Evolutionary conservation across 1,140 invertebrate species (phyloP).

Genomic region (Rhopalosiphum maidis): DNA sequence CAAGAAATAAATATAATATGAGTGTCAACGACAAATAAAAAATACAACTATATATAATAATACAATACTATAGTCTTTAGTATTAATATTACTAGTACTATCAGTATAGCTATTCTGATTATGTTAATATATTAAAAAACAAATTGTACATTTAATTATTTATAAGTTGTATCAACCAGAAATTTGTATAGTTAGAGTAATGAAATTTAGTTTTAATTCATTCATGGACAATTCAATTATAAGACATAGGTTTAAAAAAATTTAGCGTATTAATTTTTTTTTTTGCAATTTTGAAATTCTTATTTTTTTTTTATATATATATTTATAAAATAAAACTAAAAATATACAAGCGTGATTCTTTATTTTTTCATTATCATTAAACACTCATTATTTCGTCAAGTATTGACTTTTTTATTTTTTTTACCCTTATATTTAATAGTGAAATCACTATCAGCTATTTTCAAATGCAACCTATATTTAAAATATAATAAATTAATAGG

Average conservation of each 20-base stretch:
- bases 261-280: background rate
- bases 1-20: background rate
- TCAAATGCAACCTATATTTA: too few relatives aligned
- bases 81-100: too few relatives aligned
- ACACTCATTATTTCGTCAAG: too few relatives aligned
- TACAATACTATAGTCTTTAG: background rate
- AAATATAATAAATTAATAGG: too few relatives aligned
- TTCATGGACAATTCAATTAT: background rate
- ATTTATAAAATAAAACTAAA: too few relatives aligned
- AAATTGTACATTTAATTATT: background rate
- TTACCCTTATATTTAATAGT: too few relatives aligned
- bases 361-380: too few relatives aligned
- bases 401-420: too few relatives aligned
- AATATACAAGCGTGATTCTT: too few relatives aligned
- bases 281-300: background rate
- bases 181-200: background rate
- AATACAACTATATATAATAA: background rate
- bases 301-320: background rate
- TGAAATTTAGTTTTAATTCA: conserved; percentile 13
- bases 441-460: too few relatives aligned
- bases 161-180: background rate
- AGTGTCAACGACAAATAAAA: background rate
- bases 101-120: too few relatives aligned
- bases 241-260: background rate
- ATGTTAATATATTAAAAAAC: background rate